Evolutionary conservation across 1,140 invertebrate species (phyloP).

Genomic region (Harlomillsia oculata): DNA sequence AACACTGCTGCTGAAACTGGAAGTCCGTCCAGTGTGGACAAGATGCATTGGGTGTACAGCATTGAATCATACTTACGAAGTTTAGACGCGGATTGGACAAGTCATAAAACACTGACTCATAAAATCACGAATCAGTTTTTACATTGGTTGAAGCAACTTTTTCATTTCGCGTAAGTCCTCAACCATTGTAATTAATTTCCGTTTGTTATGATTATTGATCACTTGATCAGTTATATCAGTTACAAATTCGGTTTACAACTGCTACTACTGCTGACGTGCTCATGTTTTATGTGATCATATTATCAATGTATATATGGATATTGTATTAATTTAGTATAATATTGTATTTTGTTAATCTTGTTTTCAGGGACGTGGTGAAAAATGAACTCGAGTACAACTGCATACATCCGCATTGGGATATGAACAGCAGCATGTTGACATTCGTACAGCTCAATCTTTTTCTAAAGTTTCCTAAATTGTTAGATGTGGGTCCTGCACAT

Average conservation of each 20-base stretch:
- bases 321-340: too few relatives aligned
- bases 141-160: slow-evolving; percentile 33
- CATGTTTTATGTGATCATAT: too few relatives aligned
- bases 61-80: slow-evolving; percentile 33
- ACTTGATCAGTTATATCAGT: too few relatives aligned
- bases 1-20: background rate
- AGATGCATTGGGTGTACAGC: slow-evolving; percentile 30
- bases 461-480: slow-evolving; percentile 24
- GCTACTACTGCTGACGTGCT: too few relatives aligned
- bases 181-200: too few relatives aligned
- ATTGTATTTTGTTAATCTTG: too few relatives aligned
- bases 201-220: slow-evolving; percentile 3
- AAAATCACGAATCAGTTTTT: slow-evolving; percentile 25
- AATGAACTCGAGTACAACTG: slow-evolving; percentile 27
- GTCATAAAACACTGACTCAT: slow-evolving; percentile 27
- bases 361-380: slow-evolving; percentile 10
- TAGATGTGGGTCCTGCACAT: slow-evolving; percentile 17
- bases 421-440: slow-evolving; percentile 16
- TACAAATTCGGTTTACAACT: too few relatives aligned
- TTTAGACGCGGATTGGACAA: slow-evolving; percentile 26
- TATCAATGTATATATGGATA: too few relatives aligned
- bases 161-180: slow-evolving; percentile 30
- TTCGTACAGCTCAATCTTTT: slow-evolving; percentile 17
- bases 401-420: slow-evolving; percentile 33
- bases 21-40: slow-evolving; percentile 10